Evolutionary conservation across 2,888 invertebrate genomes (phyloP).

Genomic region (Ptilodon capucinus): DNA sequence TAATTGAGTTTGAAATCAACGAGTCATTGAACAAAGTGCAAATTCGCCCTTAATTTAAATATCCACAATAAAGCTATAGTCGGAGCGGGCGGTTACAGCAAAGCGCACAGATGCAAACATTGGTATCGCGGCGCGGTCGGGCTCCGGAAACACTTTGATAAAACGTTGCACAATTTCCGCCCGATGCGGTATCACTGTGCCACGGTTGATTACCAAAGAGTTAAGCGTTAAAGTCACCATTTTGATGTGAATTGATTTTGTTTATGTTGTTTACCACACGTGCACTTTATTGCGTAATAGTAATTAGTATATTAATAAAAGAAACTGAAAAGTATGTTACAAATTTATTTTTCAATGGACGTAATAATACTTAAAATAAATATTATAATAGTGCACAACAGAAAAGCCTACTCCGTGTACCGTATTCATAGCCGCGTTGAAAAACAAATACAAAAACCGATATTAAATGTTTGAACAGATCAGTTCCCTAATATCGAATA

Average conservation of each 20-base stretch:
- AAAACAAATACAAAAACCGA: constrained; percentile 1
- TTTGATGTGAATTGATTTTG: neutral
- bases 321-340: too few species aligned
- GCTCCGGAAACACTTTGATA: constrained; percentile 63
- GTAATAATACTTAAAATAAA: too few species aligned
- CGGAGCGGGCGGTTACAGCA: constrained; percentile 25
- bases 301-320: too few species aligned
- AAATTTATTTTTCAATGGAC: too few species aligned
- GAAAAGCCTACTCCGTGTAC: too few species aligned
- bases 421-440: neutral
- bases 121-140: constrained; percentile 41
- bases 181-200: constrained; percentile 36
- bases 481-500: constrained; percentile 26
- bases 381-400: too few species aligned
- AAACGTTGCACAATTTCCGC: constrained; percentile 68
- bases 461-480: constrained; percentile 12
- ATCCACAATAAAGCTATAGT: neutral
- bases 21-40: neutral
- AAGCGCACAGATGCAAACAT: constrained; percentile 55
- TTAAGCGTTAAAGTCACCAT: constrained; percentile 21
- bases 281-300: too few species aligned
- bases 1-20: too few species aligned
- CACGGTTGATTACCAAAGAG: constrained; percentile 41
- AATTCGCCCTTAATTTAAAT: neutral
- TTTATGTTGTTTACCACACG: neutral